phyloP scores from a whole-genome alignment of 2,797 vertebrate genomes.

The Champsocephalus esox region DNA sequence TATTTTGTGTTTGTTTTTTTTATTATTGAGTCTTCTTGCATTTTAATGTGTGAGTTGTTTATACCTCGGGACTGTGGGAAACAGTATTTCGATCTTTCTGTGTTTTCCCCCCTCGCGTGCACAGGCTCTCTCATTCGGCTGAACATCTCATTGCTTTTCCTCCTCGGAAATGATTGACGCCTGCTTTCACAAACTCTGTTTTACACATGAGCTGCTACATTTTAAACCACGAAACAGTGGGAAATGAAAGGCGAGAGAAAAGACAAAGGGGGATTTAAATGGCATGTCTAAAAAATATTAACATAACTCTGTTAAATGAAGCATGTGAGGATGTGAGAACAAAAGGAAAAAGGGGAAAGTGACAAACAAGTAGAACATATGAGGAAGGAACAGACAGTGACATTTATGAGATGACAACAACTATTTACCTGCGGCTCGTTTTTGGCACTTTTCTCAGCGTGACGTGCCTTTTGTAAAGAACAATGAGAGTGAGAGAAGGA shows the following conservation, averaged over 20 bases:
- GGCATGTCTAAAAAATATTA: too few relatives aligned
- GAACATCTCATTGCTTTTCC: slow-evolving; percentile 16
- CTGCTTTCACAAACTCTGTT: slow-evolving; percentile 14
- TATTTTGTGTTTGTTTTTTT: too few relatives aligned
- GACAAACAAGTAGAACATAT: neutral
- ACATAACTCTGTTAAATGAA: slow-evolving; percentile 1
- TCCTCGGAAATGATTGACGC: neutral
- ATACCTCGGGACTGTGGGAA: too few relatives aligned
- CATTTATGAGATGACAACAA: slow-evolving; percentile 7
- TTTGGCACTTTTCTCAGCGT: slow-evolving; percentile 20
- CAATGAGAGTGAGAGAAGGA: neutral
- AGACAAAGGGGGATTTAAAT: neutral
- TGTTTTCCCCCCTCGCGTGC: slow-evolving; percentile 1
- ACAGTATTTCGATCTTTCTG: too few relatives aligned
- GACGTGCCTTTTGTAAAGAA: neutral
- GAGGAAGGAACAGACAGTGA: neutral
- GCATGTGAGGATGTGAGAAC: neutral
- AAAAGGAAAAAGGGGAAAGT: neutral
- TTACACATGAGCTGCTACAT: slow-evolving; percentile 13
- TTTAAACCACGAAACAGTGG: neutral
- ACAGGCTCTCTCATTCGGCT: slow-evolving; percentile 9
- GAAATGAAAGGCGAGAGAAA: neutral
- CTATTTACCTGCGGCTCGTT: slow-evolving; percentile 7
- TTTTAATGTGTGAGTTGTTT: too few relatives aligned
- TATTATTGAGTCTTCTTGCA: too few relatives aligned